phyloP scores from a whole-genome alignment of 2,797 vertebrate species.

The Pseudochromis fuscus region DNA sequence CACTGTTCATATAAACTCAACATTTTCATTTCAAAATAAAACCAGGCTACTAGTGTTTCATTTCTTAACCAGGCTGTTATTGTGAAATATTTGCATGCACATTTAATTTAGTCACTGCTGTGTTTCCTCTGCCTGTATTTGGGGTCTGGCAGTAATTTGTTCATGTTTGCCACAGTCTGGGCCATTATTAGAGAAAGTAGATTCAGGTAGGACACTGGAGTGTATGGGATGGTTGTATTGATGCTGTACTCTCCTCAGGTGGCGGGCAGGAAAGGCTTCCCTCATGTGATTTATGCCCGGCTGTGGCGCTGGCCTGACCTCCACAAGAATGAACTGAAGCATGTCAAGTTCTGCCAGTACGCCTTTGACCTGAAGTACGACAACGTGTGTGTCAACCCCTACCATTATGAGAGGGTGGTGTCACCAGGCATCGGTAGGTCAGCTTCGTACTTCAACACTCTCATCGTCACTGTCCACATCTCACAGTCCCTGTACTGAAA shows the following conservation, averaged over 20 bases:
- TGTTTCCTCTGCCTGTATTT: too few relatives aligned
- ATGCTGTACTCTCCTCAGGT: conserved; percentile 71
- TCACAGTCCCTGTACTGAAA: not conserved
- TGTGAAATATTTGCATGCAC: too few relatives aligned
- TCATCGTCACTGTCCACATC: not conserved
- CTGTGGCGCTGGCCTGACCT: conserved; percentile 88
- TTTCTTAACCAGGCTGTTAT: too few relatives aligned
- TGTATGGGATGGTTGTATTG: not conserved
- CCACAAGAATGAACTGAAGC: conserved; percentile 90
- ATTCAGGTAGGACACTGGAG: not conserved
- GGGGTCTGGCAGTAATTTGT: too few relatives aligned
- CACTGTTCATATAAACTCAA: too few relatives aligned
- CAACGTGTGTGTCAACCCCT: conserved; percentile 88
- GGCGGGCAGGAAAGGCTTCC: conserved; percentile 87
- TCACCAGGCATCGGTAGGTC: conserved; percentile 85
- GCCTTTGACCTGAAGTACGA: conserved; percentile 90
- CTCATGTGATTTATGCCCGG: conserved; percentile 87
- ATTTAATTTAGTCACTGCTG: too few relatives aligned
- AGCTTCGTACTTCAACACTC: not conserved
- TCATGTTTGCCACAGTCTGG: too few relatives aligned
- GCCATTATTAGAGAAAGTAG: too few relatives aligned
- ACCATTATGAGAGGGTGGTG: conserved; percentile 89
- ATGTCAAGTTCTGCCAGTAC: conserved; percentile 87
- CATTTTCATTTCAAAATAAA: too few relatives aligned
- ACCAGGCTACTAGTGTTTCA: too few relatives aligned